A percentile compares a stretch with the other conserved stretches of the same genome.
phyloP scores from a whole-genome alignment of 2,113 vertebrate species.

The Dendrocopos noguchii region DNA sequence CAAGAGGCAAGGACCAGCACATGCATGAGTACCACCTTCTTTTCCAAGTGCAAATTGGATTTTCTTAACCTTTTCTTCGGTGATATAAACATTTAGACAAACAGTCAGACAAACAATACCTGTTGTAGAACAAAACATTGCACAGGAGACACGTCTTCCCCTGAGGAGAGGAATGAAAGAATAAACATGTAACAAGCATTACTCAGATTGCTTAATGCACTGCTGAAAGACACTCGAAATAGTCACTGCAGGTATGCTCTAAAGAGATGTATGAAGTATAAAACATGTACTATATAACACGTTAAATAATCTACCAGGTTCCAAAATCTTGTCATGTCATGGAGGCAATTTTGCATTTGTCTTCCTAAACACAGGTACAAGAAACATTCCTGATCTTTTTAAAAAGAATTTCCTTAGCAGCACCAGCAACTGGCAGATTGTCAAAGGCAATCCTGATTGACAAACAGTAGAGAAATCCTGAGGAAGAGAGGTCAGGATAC shows the following conservation, averaged over 20 bases:
- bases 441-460: neutral
- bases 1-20: neutral
- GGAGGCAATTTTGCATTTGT: neutral
- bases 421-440: neutral
- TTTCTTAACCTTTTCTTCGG: slow-evolving; percentile 57
- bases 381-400: neutral
- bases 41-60: slow-evolving; percentile 40
- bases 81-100: slow-evolving; percentile 49
- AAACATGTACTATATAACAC: neutral
- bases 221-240: slow-evolving; percentile 42
- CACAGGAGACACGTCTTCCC: slow-evolving; percentile 41
- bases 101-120: slow-evolving; percentile 41
- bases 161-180: slow-evolving; percentile 39
- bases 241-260: neutral
- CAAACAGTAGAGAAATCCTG: neutral
- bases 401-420: neutral
- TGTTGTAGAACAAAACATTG: slow-evolving; percentile 57
- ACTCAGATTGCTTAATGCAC: slow-evolving; percentile 46
- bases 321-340: neutral
- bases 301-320: slow-evolving; percentile 3
- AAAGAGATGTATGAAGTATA: neutral
- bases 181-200: slow-evolving; percentile 57
- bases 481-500: neutral
- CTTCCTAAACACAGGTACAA: neutral
- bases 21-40: neutral